phyloP scores from a whole-genome alignment of 2,113 vertebrate genomes.

The Callionymus lyra region DNA sequence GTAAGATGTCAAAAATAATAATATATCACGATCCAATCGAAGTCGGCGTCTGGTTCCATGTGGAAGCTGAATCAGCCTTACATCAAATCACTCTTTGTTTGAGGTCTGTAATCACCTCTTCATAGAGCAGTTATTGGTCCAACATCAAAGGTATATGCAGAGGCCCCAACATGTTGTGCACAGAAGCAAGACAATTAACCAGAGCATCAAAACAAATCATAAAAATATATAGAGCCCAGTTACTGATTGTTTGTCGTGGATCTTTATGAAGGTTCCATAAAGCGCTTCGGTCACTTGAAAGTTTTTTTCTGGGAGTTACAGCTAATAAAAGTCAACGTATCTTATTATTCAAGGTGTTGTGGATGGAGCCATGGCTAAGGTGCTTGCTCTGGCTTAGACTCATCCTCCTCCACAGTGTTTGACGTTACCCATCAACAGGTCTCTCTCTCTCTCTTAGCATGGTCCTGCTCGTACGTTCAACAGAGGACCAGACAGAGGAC shows the following conservation, averaged over 20 bases:
- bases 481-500: conserved; percentile 20
- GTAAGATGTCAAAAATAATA: too few species aligned
- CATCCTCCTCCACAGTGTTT: conserved; percentile 20
- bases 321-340: conserved; percentile 18
- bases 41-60: too few species aligned
- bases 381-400: conserved; percentile 28
- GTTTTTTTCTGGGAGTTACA: conserved; percentile 25
- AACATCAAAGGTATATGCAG: conserved; percentile 7
- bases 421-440: conserved; percentile 39
- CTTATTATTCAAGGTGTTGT: conserved; percentile 22
- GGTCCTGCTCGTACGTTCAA: conserved; percentile 18
- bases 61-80: too few species aligned
- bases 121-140: too few species aligned
- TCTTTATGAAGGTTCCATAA: conserved; percentile 49
- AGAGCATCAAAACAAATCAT: conserved; percentile 44
- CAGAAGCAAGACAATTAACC: conserved; percentile 20
- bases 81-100: too few species aligned
- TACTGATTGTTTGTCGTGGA: conserved; percentile 39
- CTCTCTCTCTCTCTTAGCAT: conserved; percentile 19
- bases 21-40: too few species aligned
- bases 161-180: conserved; percentile 1
- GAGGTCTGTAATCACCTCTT: too few species aligned
- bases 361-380: conserved; percentile 21
- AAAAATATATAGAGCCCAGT: conserved; percentile 23
- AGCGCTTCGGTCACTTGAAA: conserved; percentile 42